Base-by-base conservation (phyloP, 2,797 vertebrate genomes). In the Crocidura indochinensis region DNA sequence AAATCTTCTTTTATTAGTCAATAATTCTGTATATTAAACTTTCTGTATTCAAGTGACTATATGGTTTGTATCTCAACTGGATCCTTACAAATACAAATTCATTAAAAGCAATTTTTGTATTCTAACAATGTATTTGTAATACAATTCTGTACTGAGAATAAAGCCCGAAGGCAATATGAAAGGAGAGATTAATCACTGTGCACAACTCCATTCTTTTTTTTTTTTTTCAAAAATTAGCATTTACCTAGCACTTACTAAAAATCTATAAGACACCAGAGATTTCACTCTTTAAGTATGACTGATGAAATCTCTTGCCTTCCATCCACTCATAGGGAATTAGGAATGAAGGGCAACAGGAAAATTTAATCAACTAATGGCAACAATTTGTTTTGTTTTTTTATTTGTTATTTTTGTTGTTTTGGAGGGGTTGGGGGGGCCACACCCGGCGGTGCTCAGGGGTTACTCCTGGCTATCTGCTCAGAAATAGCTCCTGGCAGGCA, bases 121-220 rank as follows among this genome's bases (percentile, higher is more conserved):
- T 68, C 46, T 88, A 64, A 24, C 8, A 80, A 38, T 22, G 19
- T 10, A 56, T 73, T 88, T 69, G 51, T 84, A 60, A 77, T 15
- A 0, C 5, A 82, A 20, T 64, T 82, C 27, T 85, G 15, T 56
- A 69, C 38, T 47, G 78, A 74, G 0, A 91, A 9, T 38, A 84
- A 84, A 44, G 46, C 20, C 88, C 62, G 85, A 75, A 79, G 72
- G 65, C 17, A 90, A 88, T 51, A 73, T 6, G 12, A 83, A 83
- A 22, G 19, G 17, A 65, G 72, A 85, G 90, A 27, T 17, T 67
- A 88, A 53, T 17, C 17, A 76, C 15, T n/a, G 51, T 49, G 17
- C 62, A 29, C 27, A 82, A 8, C 6, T 56, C 56, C 22, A 60
- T 60, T 60, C 56, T 60, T 60, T 60, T 60, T 19, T 60, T 60